Evolutionary conservation across 2,888 invertebrate genomes (phyloP).

Genomic region (Muscina levida): DNA sequence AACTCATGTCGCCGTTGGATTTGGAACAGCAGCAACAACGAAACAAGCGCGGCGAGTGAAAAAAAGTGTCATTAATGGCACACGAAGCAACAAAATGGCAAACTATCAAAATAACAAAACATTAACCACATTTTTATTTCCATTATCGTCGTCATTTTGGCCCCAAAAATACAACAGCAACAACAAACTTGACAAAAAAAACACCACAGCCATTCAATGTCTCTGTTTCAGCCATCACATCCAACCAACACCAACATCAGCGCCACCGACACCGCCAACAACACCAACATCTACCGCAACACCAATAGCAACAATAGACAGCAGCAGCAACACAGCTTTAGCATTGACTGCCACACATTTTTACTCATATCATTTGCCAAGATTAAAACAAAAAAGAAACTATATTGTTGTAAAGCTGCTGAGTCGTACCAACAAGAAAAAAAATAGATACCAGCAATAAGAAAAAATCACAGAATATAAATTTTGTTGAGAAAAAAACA

Average conservation of each 20-base stretch:
- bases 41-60: slow-evolving; percentile 57
- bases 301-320: slow-evolving; percentile 35
- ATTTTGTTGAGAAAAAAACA: slow-evolving; percentile 18
- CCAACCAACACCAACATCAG: slow-evolving; percentile 53
- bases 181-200: slow-evolving; percentile 70
- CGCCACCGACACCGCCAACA: slow-evolving; percentile 45
- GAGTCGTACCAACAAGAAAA: slow-evolving; percentile 1
- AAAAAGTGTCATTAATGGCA: slow-evolving; percentile 70
- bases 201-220: slow-evolving; percentile 67
- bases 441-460: slow-evolving; percentile 9
- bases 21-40: slow-evolving; percentile 15
- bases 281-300: slow-evolving; percentile 57
- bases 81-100: slow-evolving; percentile 65
- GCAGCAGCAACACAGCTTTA: slow-evolving; percentile 47
- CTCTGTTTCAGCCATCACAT: slow-evolving; percentile 52
- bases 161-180: slow-evolving; percentile 69
- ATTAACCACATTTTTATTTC: slow-evolving; percentile 44
- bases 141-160: slow-evolving; percentile 47
- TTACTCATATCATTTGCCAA: slow-evolving; percentile 51
- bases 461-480: slow-evolving; percentile 45
- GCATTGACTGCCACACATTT: too few species aligned
- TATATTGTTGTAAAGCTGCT: slow-evolving; percentile 15
- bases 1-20: slow-evolving; percentile 24
- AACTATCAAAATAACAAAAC: slow-evolving; percentile 46
- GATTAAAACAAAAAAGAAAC: too few species aligned